Percentiles rank a stretch among this genome's conserved stretches.
Conservation (phyloP, 2,888 invertebrate genomes). For the Monochamus alternatus region DNA sequence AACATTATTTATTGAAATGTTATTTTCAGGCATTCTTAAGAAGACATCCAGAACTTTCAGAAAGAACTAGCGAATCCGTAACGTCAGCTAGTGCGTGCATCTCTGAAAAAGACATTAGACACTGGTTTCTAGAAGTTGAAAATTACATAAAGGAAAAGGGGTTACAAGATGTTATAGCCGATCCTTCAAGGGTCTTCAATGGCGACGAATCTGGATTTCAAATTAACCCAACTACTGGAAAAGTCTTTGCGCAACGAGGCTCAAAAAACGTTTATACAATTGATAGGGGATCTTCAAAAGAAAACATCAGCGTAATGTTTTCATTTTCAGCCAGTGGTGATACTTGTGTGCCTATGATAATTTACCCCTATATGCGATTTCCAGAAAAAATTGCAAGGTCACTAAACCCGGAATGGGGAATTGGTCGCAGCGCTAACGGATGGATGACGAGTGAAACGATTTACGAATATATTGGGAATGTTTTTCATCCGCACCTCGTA, state of each 20-base stretch:
- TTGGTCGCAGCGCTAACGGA: too few species aligned
- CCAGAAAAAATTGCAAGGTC: too few species aligned
- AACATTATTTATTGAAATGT: too few species aligned
- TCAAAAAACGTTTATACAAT: slow-evolving; percentile 55
- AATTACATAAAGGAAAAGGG: background rate
- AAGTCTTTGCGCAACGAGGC: slow-evolving; percentile 48
- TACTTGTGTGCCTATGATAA: background rate
- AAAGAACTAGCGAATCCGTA: background rate
- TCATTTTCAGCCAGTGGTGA: slow-evolving; percentile 56
- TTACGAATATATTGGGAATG: too few species aligned
- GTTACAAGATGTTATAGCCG: background rate
- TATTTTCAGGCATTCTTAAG: too few species aligned
- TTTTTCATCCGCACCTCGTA: too few species aligned
- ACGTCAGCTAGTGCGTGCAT: background rate
- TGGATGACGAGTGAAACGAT: too few species aligned
- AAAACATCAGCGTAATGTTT: slow-evolving; percentile 58
- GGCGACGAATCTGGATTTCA: background rate
- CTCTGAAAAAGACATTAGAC: background rate
- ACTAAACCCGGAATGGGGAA: too few species aligned
- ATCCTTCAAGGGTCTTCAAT: background rate
- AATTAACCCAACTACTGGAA: background rate
- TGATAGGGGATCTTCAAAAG: slow-evolving; percentile 52
- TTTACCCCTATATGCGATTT: too few species aligned
- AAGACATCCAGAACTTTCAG: too few species aligned
- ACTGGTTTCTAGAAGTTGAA: background rate